These are phyloP conservation scores for Bradypus variegatus DNA, from an alignment of 2,797 vertebrate species.

Conservation along the genomic window DNA sequence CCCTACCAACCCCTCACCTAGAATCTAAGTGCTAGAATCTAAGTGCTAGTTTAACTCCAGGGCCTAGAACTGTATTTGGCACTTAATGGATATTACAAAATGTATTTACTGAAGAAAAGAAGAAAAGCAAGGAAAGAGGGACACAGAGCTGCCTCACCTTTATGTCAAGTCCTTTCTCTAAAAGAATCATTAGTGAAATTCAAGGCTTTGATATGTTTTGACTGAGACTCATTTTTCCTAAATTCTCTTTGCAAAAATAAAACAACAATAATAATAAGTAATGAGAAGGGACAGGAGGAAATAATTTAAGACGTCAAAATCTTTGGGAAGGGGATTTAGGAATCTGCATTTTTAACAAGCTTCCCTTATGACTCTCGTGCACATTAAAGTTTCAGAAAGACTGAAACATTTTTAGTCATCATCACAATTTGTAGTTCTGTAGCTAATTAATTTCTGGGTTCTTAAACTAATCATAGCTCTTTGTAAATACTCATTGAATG, in stretches of 20 bases:
- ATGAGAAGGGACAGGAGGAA: not conserved
- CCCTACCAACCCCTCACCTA: not conserved
- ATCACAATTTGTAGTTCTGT: not conserved
- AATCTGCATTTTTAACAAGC: not conserved
- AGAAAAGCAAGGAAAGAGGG: not conserved
- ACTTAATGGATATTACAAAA: not conserved
- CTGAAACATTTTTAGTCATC: constrained; percentile 2
- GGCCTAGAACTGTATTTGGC: not conserved
- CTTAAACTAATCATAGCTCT: constrained; percentile 15
- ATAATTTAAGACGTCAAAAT: constrained; percentile 7
- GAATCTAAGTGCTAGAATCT: not conserved
- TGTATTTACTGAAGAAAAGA: not conserved
- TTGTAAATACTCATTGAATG: constrained; percentile 9
- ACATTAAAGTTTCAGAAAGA: not conserved
- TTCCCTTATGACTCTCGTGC: not conserved
- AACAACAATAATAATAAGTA: not conserved
- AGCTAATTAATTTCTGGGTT: not conserved
- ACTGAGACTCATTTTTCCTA: not conserved
- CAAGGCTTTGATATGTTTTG: not conserved
- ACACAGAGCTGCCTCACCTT: not conserved
- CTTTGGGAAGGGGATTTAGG: not conserved
- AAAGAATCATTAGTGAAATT: not conserved
- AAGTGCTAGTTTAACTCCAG: not conserved
- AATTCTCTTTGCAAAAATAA: not conserved
- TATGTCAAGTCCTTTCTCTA: not conserved